Conservation (phyloP, 2,113 vertebrate genomes). For the Tinamus guttatus region DNA sequence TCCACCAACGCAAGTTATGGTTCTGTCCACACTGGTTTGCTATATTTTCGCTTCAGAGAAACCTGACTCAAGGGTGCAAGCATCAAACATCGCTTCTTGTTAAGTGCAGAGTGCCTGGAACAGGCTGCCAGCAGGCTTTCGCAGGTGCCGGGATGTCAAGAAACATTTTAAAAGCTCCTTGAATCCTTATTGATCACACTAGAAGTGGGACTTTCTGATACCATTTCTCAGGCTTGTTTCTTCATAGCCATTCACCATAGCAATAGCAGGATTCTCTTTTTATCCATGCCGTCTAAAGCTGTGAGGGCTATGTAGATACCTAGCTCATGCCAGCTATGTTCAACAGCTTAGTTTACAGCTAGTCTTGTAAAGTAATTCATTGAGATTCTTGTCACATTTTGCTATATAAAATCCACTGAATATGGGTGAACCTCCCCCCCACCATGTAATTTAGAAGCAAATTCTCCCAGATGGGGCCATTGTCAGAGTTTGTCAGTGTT, state of each 20-base stretch:
- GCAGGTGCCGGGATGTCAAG: background rate
- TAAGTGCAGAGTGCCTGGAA: background rate
- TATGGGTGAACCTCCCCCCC: background rate
- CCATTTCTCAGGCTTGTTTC: background rate
- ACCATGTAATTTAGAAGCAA: background rate
- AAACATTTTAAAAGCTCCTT: background rate
- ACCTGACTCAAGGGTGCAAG: background rate
- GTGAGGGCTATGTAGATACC: rapidly evolving
- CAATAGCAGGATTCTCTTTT: background rate
- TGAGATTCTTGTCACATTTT: background rate
- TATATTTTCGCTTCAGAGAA: background rate
- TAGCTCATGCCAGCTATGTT: background rate
- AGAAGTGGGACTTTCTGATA: background rate
- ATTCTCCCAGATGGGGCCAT: background rate
- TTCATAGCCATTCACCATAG: background rate
- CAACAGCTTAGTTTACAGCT: background rate
- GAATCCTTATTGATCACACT: background rate
- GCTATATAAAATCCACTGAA: background rate
- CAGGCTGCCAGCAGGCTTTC: background rate
- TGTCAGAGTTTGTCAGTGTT: background rate
- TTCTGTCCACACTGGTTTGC: background rate
- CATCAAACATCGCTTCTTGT: background rate
- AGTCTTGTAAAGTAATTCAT: background rate
- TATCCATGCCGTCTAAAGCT: background rate
- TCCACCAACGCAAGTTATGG: background rate